Base-by-base conservation (phyloP, 2,113 vertebrate species). In the Pygoscelis antarcticus region DNA sequence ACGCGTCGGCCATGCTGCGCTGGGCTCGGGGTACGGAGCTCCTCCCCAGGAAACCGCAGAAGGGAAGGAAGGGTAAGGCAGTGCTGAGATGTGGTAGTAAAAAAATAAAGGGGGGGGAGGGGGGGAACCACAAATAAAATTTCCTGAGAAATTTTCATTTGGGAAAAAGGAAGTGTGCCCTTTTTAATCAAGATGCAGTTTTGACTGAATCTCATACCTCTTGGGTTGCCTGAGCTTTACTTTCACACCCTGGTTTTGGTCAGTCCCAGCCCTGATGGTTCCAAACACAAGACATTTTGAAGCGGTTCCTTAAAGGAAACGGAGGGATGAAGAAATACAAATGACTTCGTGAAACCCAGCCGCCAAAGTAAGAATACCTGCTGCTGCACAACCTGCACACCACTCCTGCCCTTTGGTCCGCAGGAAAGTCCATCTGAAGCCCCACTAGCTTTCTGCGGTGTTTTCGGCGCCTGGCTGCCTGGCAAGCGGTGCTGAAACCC, bases 1-100 rank as follows among this genome's bases (percentile, higher is more conserved):
- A 85, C 1, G 0, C 6, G 13, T 32, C 11, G 11, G 13, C 34
- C 21, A n/a, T 0, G 0, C 23, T 29, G 21, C 5, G 6, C 66
- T 55, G 54, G n/a, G 81, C 51, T 87, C 5, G 17, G 25, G 27
- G 27, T 7, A 23, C 0, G 2, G 47, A 66, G 14, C 18, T 76
- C 22, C n/a, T 79, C 18, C 12, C 8, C 11, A 26, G 27, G 18
- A 83, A 86, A 54, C 16, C 0, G 0, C 2, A 0, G 17, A 60
- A 10, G 9, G 11, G 16, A 66, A 15, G 23, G 16, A 85, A 74
- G 61, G 10, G 7, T 34, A n/a, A 16, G 60, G 29, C 44, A 82
- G 11, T 21, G 15, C 29, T 81, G 54, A 81, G 49, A 54, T 8
- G 58, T 18, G 18, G 26, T 17, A 60, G 19, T 55, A 16, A 55